phyloP scores from a whole-genome alignment of 2,888 invertebrate species.

The Cryptus viduatorius region DNA sequence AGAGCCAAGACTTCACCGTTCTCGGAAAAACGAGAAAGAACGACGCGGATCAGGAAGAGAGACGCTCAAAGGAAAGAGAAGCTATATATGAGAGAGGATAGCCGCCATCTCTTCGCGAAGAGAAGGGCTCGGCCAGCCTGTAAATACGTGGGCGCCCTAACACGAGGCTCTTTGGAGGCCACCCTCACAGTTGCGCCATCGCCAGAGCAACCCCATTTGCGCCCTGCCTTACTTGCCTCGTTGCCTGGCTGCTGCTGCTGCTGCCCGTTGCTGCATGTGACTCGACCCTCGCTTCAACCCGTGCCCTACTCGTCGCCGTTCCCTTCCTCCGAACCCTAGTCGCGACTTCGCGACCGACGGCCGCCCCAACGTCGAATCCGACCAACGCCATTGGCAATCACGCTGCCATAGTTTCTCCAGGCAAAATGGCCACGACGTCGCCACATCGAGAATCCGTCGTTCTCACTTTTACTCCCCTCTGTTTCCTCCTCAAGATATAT shows the following conservation, averaged over 20 bases:
- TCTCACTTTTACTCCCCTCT: slow-evolving; percentile 1
- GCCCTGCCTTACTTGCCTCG: slow-evolving; percentile 55
- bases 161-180: slow-evolving; percentile 56
- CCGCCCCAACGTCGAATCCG: slow-evolving; percentile 74
- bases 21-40: not conserved
- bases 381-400: slow-evolving; percentile 72
- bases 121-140: slow-evolving; percentile 49
- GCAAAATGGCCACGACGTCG: slow-evolving; percentile 79
- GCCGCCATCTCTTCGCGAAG: slow-evolving; percentile 55
- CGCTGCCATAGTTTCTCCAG: slow-evolving; percentile 76
- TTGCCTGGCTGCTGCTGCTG: slow-evolving; percentile 49
- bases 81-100: slow-evolving; percentile 9
- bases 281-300: slow-evolving; percentile 39
- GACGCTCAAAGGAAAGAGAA: slow-evolving; percentile 15
- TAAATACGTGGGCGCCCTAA: slow-evolving; percentile 36
- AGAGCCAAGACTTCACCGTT: slow-evolving; percentile 19
- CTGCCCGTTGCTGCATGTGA: slow-evolving; percentile 56
- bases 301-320: slow-evolving; percentile 59
- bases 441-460: slow-evolving; percentile 29
- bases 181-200: slow-evolving; percentile 52
- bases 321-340: slow-evolving; percentile 63
- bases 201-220: slow-evolving; percentile 63
- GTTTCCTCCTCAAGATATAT: not conserved
- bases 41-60: slow-evolving; percentile 11
- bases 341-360: slow-evolving; percentile 66